Evolutionary conservation across 2,797 vertebrate species (phyloP).

Genomic region (Sandelia bainsii): DNA sequence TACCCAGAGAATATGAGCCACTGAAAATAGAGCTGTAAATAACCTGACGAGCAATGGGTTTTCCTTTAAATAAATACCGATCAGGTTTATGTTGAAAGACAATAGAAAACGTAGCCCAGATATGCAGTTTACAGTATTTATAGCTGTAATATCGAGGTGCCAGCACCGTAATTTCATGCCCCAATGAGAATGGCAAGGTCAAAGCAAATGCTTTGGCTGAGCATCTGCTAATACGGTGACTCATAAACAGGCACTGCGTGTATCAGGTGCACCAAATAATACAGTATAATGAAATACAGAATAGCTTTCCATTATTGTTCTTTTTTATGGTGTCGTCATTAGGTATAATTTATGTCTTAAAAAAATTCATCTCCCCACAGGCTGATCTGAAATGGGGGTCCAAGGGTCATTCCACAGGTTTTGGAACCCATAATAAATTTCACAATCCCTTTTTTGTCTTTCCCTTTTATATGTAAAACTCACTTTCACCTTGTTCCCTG

Average conservation of each 20-base stretch:
- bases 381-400: constrained; percentile 97
- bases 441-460: constrained; percentile 78
- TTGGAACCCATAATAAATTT: constrained; percentile 86
- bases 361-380: constrained; percentile 95
- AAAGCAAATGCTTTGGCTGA: constrained; percentile 99
- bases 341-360: constrained; percentile 99
- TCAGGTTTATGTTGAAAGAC: constrained; percentile 99
- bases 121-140: constrained; percentile 99
- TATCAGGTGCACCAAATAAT: constrained; percentile 99
- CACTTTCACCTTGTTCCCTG: constrained; percentile 79
- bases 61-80: constrained; percentile 99
- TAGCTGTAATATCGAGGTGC: constrained; percentile 99
- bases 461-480: constrained; percentile 87
- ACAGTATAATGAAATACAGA: constrained; percentile 99
- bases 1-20: constrained; percentile 82
- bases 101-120: constrained; percentile 99
- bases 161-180: constrained; percentile 99
- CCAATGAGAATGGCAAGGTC: constrained; percentile 99
- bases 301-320: constrained; percentile 99
- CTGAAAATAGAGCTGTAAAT: constrained; percentile 97
- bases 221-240: constrained; percentile 99
- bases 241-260: constrained; percentile 99
- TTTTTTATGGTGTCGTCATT: constrained; percentile 99
- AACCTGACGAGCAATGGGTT: constrained; percentile 99
- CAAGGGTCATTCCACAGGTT: constrained; percentile 97